A percentile compares a stretch with the other conserved stretches of the same genome.
Conservation (phyloP, 2,113 vertebrate species). For the Podiceps cristatus region DNA sequence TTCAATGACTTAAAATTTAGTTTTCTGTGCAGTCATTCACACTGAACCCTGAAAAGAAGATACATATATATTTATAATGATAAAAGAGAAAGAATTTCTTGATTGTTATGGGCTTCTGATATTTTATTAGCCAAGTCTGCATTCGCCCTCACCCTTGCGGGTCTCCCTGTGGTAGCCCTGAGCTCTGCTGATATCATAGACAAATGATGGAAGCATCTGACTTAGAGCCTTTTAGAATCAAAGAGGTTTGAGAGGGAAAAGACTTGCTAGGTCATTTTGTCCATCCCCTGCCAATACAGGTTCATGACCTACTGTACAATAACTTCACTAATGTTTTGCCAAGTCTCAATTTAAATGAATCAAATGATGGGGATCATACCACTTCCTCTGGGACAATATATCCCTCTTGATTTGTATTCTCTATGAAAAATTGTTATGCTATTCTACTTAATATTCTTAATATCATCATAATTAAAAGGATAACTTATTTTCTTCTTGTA, state of each 20-base stretch:
- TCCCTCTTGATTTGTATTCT: not conserved
- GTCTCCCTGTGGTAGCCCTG: conserved; percentile 40
- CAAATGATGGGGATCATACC: conserved; percentile 18
- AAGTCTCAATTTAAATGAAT: conserved; percentile 63
- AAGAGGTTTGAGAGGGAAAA: conserved; percentile 50
- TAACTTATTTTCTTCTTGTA: not conserved
- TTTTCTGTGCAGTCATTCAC: conserved; percentile 34
- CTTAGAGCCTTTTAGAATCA: conserved; percentile 63
- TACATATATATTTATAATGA: conserved; percentile 44
- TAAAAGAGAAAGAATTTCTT: conserved; percentile 34
- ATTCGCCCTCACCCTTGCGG: conserved; percentile 3
- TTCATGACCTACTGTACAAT: conserved; percentile 65
- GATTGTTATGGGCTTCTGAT: conserved; percentile 32
- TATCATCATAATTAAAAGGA: not conserved
- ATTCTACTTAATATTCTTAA: not conserved
- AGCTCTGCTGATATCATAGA: conserved; percentile 45
- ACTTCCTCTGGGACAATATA: not conserved
- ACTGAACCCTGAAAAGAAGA: not conserved
- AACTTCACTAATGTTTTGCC: conserved; percentile 57
- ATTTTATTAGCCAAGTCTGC: conserved; percentile 46
- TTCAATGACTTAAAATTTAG: conserved; percentile 42
- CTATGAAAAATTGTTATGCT: not conserved
- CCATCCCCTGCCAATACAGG: conserved; percentile 64
- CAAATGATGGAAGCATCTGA: conserved; percentile 60
- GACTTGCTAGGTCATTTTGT: conserved; percentile 58